Evolutionary conservation across 2,797 vertebrate genomes (phyloP), one percentile per base, ranked within the genome.

Genomic region (Paguma larvata): DNA sequence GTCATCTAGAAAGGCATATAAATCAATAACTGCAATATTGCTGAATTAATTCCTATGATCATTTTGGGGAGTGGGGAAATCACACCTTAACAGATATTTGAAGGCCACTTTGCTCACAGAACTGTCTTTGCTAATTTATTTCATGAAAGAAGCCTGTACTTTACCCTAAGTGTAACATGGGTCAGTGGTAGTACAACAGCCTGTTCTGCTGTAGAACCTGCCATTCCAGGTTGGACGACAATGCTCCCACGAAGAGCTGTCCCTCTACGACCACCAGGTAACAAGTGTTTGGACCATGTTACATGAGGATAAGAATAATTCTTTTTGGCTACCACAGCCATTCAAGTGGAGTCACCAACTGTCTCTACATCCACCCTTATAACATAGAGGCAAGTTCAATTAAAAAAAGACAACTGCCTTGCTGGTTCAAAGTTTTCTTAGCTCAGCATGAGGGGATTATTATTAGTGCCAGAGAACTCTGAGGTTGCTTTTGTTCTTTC

Each of bases 331-430:
- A 53, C 84, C 23, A 67, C 63, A 89, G 1, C 56, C 73, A 41
- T 48, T 75, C 82, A 79, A 62, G 8, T 73, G n/a, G n/a, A 86
- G 34, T 77, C 32, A 78, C 8, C 70, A 70, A 75, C 23, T 30
- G 14, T 83, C 59, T 79, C 21, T 65, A 73, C 63, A 70, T 83
- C 79, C 21, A 88, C 44, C 27, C 16, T 56, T 77, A 56, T 51
- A 78, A 72, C 78, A 30, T 9, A 34, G 53, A 78, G 23, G 44
- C 51, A 78, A 77, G 44, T 15, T 73, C 72, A 75, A 10, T 75
- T 73, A 32, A 16, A 77, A 90, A 88, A 85, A 94, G 85, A 62
- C 48, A 85, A 77, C 85, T 19, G 7, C 85, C 48, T 90, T 87
- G 6, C 63, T 97, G 34, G 12, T 32, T 83, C 19, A 56, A 83